These are phyloP conservation scores for Oconnorella tubifera DNA, from an alignment of 2,888 invertebrate species.

Conservation along the genomic window DNA sequence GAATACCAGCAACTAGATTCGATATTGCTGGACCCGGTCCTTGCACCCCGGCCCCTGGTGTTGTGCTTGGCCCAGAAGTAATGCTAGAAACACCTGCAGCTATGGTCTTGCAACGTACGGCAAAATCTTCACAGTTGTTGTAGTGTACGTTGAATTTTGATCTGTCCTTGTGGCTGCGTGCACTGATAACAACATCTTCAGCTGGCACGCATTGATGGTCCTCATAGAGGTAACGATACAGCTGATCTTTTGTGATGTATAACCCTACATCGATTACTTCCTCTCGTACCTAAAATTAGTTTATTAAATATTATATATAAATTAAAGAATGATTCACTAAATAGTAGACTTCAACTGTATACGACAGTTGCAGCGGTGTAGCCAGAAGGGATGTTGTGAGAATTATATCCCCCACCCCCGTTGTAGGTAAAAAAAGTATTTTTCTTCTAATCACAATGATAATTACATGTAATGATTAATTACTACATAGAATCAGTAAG, in stretches of 20 bases:
- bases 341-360: no score
- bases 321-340: no score
- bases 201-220: constrained; percentile 16
- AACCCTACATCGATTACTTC: constrained; percentile 16
- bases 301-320: no score
- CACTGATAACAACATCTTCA: constrained; percentile 9
- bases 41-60: no score
- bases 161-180: constrained; percentile 3
- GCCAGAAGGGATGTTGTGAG: no score
- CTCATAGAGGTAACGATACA: constrained; percentile 16
- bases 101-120: constrained; percentile 14
- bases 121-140: constrained; percentile 18
- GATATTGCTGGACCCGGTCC: not conserved
- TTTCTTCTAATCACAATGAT: no score
- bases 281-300: not conserved
- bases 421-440: no score
- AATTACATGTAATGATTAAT: no score
- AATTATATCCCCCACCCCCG: no score
- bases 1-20: not conserved
- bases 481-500: no score
- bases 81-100: not conserved
- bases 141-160: constrained; percentile 13
- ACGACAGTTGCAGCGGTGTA: no score
- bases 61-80: not conserved
- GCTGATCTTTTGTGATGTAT: constrained; percentile 11